A percentile compares a stretch with the other conserved stretches of the same genome.
Conservation (phyloP, 2,888 invertebrate genomes). For the Cheilosia vernalis region DNA sequence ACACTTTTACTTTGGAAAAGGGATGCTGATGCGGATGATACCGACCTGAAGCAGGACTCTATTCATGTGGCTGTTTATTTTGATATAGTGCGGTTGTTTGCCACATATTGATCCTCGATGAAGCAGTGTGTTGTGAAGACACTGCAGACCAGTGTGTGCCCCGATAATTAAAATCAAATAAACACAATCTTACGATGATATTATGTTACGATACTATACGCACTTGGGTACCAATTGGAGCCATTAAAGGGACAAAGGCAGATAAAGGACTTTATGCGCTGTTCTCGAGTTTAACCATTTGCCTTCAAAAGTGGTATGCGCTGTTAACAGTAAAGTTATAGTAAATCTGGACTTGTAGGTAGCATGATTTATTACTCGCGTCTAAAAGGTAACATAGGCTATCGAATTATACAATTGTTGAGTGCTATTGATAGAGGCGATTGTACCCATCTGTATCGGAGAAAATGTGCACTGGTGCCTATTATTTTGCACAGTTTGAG, state of each 20-base stretch:
- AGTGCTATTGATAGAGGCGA: too few relatives aligned
- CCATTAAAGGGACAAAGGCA: not conserved
- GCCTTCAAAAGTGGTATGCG: too few relatives aligned
- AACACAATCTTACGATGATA: slow-evolving; percentile 11
- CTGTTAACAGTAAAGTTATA: too few relatives aligned
- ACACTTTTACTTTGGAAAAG: slow-evolving; percentile 54
- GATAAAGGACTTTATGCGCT: too few relatives aligned
- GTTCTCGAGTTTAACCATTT: too few relatives aligned
- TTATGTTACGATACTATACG: not conserved
- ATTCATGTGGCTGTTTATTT: slow-evolving; percentile 7
- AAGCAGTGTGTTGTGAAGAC: not conserved
- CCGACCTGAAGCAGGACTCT: slow-evolving; percentile 18
- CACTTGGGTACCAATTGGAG: not conserved
- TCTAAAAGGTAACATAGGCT: too few relatives aligned
- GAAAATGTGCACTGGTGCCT: too few relatives aligned
- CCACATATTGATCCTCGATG: slow-evolving; percentile 5
- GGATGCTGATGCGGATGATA: not conserved
- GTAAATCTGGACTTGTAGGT: too few relatives aligned
- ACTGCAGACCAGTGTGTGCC: not conserved
- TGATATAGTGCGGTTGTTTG: slow-evolving; percentile 27
- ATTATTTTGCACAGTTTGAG: too few relatives aligned
- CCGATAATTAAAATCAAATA: slow-evolving; percentile 46
- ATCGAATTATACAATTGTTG: too few relatives aligned
- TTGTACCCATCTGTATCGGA: too few relatives aligned
- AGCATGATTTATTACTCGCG: too few relatives aligned